Base-by-base conservation (phyloP, 1,140 invertebrate species). In the Drosophila dunni region DNA sequence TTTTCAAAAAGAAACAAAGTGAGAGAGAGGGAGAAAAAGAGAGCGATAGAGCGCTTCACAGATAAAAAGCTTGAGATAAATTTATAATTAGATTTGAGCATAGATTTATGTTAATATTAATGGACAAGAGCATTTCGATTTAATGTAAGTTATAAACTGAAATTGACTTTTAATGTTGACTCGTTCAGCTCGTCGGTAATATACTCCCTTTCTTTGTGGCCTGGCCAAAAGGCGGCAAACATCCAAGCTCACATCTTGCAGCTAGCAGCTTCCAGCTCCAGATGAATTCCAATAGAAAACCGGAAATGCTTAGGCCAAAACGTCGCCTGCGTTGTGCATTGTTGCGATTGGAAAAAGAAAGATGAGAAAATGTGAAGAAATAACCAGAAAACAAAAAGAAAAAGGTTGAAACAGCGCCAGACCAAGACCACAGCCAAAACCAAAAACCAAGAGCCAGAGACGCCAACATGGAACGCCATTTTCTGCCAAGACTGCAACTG, bases 31-130 rank as follows among this genome's bases (percentile, higher is more conserved):
- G 11, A 42, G 15, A 36, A 48, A 54, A 29, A 54, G 38, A 7
- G 6, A 57, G 40, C 20, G 7, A 33, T n/a, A 24, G 20, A 42
- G 15, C 15, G 15, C 36, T 4, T 0, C 44, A 11, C 44, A 66
- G 82, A 88, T 85, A 76, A 79, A 79, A 67, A 76, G 82, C 64
- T 65, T 33, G 29, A 82, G 82, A 88, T 88, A 66, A 82, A 75
- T 64, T 82, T 72, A 79, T 85, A 88, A 85, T 85, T 85, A 85
- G 82, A 88, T 85, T 86, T 86, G 54, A 40, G 60, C 75, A 70
- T 76, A 79, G 75, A 79, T 85, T 85, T 79, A 85, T 85, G 79
- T 73, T 85, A 79, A 85, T 85, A 86, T 86, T 88, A 79, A 85
- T 88, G 79, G 83, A 67, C 34, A 86, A 53, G 24, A 29, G 24